Percentiles rank a stretch among this genome's conserved stretches.
phyloP scores from a whole-genome alignment of 2,888 invertebrate species.

The Spisula solida region DNA sequence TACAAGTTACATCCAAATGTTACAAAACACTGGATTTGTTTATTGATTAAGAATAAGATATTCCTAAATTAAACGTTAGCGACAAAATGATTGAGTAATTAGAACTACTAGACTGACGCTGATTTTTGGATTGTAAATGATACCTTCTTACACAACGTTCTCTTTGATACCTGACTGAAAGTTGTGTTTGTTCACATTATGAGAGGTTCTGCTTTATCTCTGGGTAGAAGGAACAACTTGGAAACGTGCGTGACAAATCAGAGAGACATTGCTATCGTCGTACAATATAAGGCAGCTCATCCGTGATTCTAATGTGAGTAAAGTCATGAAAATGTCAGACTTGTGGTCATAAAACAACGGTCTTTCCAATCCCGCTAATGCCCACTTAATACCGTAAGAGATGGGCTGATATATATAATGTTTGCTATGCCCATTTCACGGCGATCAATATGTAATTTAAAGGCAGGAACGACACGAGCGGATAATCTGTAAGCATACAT shows the following conservation, averaged over 20 bases:
- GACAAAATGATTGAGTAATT: no score
- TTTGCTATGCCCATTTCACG: neutral
- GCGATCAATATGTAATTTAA: slow-evolving; percentile 20
- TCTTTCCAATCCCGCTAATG: slow-evolving; percentile 1
- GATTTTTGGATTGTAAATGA: neutral
- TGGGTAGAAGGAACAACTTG: neutral
- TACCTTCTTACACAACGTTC: neutral
- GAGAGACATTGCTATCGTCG: neutral
- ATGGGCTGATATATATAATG: neutral
- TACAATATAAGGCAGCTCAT: neutral
- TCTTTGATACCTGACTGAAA: neutral
- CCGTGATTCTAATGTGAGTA: slow-evolving; percentile 12
- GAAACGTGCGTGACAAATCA: slow-evolving; percentile 8
- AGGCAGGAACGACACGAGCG: neutral
- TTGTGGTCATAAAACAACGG: neutral
- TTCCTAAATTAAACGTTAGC: no score
- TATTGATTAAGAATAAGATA: no score
- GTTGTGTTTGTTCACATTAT: neutral
- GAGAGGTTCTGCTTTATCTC: neutral
- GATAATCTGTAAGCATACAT: neutral
- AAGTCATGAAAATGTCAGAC: slow-evolving; percentile 9
- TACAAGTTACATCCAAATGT: no score
- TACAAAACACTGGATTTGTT: no score
- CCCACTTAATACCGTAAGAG: neutral
- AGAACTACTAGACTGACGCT: neutral